Conservation (phyloP, 2,113 vertebrate genomes). For the Amphilophus citrinellus region DNA sequence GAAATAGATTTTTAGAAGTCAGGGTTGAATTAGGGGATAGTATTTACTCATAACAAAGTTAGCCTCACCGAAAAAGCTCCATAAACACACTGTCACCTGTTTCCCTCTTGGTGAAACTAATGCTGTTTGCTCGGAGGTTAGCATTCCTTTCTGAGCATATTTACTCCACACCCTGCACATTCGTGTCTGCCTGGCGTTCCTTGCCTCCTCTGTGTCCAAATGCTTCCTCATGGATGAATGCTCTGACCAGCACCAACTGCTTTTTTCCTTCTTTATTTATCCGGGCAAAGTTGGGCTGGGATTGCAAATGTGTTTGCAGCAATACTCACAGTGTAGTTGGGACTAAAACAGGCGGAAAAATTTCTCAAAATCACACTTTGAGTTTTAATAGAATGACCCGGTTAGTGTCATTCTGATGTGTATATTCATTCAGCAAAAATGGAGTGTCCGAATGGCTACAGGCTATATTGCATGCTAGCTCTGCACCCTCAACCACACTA, state of each 20-base stretch:
- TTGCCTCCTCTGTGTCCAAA: constrained; percentile 55
- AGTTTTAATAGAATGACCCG: not conserved
- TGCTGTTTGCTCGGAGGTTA: constrained; percentile 51
- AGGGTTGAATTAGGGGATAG: not conserved
- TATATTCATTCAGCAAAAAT: not conserved
- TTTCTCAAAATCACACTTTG: constrained; percentile 12
- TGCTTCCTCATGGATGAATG: constrained; percentile 43
- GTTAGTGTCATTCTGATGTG: not conserved
- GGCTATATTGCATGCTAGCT: not conserved
- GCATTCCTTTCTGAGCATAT: constrained; percentile 59
- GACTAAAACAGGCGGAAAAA: not conserved
- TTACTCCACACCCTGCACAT: constrained; percentile 57
- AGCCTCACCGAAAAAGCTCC: not conserved
- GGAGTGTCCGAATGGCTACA: not conserved
- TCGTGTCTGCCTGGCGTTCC: constrained; percentile 52
- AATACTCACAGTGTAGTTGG: not conserved
- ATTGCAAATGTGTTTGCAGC: constrained; percentile 34
- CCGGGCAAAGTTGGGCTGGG: not conserved
- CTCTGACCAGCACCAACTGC: constrained; percentile 66
- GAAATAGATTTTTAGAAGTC: not conserved
- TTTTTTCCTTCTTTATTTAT: constrained; percentile 50
- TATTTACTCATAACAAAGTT: constrained; percentile 18
- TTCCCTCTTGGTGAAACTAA: constrained; percentile 18
- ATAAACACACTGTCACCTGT: constrained; percentile 22
- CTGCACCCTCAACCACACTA: not conserved